Conservation (phyloP, 1,140 invertebrate genomes). For the Thaumetopoea pityocampa region DNA sequence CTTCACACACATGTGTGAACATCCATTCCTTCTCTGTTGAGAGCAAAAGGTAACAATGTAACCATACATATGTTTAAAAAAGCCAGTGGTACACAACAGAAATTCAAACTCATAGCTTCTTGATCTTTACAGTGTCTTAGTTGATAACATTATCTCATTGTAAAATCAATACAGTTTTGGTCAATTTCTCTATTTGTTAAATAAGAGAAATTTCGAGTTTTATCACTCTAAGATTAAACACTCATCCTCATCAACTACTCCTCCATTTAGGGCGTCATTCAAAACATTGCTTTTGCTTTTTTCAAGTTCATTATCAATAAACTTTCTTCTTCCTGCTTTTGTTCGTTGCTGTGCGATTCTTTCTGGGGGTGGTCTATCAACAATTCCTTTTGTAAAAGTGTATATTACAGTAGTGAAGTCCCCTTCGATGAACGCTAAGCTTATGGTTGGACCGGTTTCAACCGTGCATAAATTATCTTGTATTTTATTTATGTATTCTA, state of each 20-base stretch:
- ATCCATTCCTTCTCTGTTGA: too few species aligned
- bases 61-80: too few species aligned
- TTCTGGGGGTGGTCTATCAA: conserved; percentile 32
- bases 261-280: conserved; percentile 56
- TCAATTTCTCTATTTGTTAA: too few species aligned
- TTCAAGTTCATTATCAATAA: conserved; percentile 57
- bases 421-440: conserved; percentile 57
- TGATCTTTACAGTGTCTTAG: too few species aligned
- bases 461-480: conserved; percentile 66
- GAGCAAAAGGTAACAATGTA: too few species aligned
- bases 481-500: conserved; percentile 45
- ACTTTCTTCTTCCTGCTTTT: conserved; percentile 43
- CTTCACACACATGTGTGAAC: too few species aligned
- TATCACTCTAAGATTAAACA: conserved; percentile 45
- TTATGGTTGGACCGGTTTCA: conserved; percentile 54
- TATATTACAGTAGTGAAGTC: conserved; percentile 61
- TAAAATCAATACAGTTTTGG: too few species aligned
- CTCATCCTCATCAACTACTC: conserved; percentile 56
- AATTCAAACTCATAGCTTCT: too few species aligned
- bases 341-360: conserved; percentile 24
- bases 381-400: conserved; percentile 57
- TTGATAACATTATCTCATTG: too few species aligned
- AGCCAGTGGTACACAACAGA: too few species aligned
- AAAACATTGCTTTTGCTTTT: conserved; percentile 49
- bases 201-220: background rate